phyloP scores from a whole-genome alignment of 2,888 invertebrate species.

The Choristoneura rosaceana region DNA sequence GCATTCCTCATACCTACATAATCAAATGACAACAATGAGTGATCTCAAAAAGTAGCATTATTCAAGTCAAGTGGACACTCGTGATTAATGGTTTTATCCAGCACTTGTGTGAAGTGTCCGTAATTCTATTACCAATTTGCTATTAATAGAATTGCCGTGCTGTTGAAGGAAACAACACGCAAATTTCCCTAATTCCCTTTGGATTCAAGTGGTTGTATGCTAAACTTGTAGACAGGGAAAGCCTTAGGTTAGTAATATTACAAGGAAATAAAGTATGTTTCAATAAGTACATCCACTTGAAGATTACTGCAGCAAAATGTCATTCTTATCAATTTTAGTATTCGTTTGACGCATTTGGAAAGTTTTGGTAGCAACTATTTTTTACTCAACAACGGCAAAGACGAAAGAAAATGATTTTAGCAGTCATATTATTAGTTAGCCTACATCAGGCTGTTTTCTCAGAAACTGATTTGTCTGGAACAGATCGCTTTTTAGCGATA shows the following conservation, averaged over 20 bases:
- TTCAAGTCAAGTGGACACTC: background rate
- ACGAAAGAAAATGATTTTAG: too few relatives aligned
- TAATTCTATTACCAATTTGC: background rate
- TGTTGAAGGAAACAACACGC: background rate
- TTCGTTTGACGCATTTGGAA: too few relatives aligned
- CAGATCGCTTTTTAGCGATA: too few relatives aligned
- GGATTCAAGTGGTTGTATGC: background rate
- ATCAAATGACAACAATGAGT: background rate
- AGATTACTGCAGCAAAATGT: too few relatives aligned
- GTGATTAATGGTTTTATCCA: constrained; percentile 9
- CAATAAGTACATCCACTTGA: too few relatives aligned
- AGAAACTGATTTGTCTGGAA: too few relatives aligned
- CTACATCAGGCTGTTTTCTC: too few relatives aligned
- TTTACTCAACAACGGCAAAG: too few relatives aligned
- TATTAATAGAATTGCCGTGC: background rate
- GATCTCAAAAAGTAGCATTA: background rate
- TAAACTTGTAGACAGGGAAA: background rate
- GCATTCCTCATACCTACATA: background rate
- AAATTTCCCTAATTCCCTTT: constrained; percentile 6
- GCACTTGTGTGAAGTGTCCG: background rate
- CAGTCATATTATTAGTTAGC: too few relatives aligned
- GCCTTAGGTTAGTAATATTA: background rate
- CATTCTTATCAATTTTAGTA: too few relatives aligned
- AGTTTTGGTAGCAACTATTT: too few relatives aligned
- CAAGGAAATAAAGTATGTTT: background rate